Conservation (phyloP, 2,888 invertebrate species). For the Ectropis crepuscularia region DNA sequence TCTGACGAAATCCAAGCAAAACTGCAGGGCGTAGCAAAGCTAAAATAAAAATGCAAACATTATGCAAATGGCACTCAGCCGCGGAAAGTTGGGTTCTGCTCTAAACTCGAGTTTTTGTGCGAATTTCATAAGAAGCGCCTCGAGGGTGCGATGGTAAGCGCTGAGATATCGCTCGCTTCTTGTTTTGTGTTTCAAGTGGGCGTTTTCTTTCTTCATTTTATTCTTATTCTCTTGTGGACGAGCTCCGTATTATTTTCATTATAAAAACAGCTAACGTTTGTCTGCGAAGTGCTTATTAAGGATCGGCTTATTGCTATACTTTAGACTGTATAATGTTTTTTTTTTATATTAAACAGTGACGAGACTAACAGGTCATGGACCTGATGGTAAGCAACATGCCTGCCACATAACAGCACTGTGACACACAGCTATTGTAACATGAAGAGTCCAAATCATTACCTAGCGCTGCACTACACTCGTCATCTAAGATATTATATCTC, state of each 20-base stretch:
- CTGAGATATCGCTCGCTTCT: conserved; percentile 31
- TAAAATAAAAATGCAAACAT: conserved; percentile 61
- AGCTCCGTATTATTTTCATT: conserved; percentile 25
- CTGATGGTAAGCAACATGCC: too few species aligned
- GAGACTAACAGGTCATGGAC: too few species aligned
- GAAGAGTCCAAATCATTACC: too few species aligned
- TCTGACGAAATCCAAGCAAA: too few species aligned
- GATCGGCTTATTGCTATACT: neutral
- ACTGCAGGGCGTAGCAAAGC: neutral
- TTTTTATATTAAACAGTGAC: too few species aligned
- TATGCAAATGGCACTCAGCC: conserved; percentile 61
- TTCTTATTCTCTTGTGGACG: conserved; percentile 24
- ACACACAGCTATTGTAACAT: too few species aligned
- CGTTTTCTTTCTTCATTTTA: conserved; percentile 25
- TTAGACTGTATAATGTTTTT: too few species aligned
- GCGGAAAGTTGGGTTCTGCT: conserved; percentile 45
- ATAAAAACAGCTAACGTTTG: conserved; percentile 28
- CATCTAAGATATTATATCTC: too few species aligned
- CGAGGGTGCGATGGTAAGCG: conserved; percentile 36
- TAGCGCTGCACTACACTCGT: too few species aligned
- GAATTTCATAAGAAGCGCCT: conserved; percentile 46
- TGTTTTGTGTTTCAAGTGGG: conserved; percentile 30
- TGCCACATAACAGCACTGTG: too few species aligned
- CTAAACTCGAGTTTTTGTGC: conserved; percentile 43
- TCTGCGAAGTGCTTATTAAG: conserved; percentile 17